A percentile compares a stretch with the other conserved stretches of the same genome.
Evolutionary conservation across 2,797 vertebrate genomes (phyloP).

Genomic region (Cephalopachus bancanus): DNA sequence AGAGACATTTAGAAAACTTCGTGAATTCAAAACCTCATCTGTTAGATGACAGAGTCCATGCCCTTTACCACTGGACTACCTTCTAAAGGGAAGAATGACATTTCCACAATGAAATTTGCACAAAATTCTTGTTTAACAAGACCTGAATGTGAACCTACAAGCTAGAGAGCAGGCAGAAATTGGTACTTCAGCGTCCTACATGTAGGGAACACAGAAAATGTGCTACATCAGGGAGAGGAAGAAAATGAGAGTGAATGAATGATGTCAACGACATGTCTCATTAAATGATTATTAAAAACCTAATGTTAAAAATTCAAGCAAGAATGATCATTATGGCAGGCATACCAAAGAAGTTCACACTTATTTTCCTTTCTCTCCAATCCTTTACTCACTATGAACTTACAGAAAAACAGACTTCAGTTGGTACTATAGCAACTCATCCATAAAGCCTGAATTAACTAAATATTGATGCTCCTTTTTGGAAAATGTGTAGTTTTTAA

Average conservation of each 20-base stretch:
- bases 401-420: background rate
- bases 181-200: background rate
- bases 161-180: background rate
- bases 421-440: background rate
- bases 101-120: background rate
- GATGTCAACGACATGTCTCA: background rate
- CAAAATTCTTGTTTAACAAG: background rate
- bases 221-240: background rate
- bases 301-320: background rate
- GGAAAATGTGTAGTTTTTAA: background rate
- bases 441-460: slow-evolving; percentile 37
- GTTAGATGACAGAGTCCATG: background rate
- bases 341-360: background rate
- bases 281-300: background rate
- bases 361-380: background rate
- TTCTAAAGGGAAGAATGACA: background rate
- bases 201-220: background rate
- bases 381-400: background rate
- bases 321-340: background rate
- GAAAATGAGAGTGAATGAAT: background rate
- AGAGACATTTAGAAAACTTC: background rate
- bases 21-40: background rate
- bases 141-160: background rate
- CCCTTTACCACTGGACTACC: background rate
- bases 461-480: background rate